phyloP scores from a whole-genome alignment of 2,797 vertebrate species.

The Oreortyx pictus region DNA sequence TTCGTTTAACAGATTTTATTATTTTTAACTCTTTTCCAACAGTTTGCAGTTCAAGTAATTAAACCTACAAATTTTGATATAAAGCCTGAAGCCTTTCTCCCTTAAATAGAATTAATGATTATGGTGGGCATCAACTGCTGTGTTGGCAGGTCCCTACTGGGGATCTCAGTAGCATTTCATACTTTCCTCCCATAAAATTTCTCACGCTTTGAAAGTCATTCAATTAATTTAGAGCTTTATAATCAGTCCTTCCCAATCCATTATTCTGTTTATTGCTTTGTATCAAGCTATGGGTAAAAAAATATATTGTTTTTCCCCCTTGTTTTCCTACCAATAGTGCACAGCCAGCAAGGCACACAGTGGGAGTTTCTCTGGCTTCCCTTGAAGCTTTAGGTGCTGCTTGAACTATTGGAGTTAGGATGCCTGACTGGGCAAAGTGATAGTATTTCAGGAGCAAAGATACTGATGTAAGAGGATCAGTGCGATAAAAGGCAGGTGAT shows the following conservation, averaged over 20 bases:
- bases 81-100: not conserved
- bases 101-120: not conserved
- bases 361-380: not conserved
- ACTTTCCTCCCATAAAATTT: constrained; percentile 6
- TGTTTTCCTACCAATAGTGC: not conserved
- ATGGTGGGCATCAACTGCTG: not conserved
- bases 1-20: not conserved
- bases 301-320: not conserved
- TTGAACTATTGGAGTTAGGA: not conserved
- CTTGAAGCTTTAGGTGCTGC: not conserved
- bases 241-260: not conserved
- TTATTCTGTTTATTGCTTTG: constrained; percentile 9
- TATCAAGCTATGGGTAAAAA: not conserved
- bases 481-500: not conserved
- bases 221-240: constrained; percentile 12
- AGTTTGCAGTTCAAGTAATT: constrained; percentile 14
- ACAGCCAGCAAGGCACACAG: not conserved
- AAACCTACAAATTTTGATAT: constrained; percentile 25
- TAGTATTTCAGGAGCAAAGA: constrained; percentile 13
- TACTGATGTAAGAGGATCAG: not conserved
- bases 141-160: not conserved
- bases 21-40: not conserved
- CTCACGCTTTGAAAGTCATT: not conserved
- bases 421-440: not conserved
- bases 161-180: not conserved